Evolutionary conservation across 2,797 vertebrate genomes (phyloP).

Genomic region (Psittacula echo): DNA sequence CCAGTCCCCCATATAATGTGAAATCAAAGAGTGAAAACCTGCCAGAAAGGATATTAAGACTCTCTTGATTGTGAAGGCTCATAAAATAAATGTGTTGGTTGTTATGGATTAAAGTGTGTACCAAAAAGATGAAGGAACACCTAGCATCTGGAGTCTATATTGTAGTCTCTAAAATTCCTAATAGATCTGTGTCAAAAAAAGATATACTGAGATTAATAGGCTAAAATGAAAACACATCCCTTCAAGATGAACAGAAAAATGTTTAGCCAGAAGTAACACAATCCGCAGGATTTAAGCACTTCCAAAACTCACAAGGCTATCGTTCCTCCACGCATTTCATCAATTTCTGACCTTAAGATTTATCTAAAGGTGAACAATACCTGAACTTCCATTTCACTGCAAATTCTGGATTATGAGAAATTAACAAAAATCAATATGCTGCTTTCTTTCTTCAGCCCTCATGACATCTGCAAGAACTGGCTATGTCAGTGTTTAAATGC

Average conservation of each 20-base stretch:
- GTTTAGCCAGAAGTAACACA: constrained; percentile 39
- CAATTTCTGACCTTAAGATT: not conserved
- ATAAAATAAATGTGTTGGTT: constrained; percentile 71
- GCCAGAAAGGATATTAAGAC: constrained; percentile 64
- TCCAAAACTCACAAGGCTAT: constrained; percentile 33
- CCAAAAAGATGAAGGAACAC: constrained; percentile 70
- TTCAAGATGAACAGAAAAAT: constrained; percentile 24
- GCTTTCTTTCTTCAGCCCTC: not conserved
- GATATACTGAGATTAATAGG: constrained; percentile 63
- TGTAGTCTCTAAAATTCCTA: constrained; percentile 73
- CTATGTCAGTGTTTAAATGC: not conserved
- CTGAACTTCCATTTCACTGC: constrained; percentile 27
- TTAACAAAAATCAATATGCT: not conserved
- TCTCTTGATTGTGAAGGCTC: constrained; percentile 52
- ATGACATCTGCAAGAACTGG: not conserved
- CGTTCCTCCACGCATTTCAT: constrained; percentile 6
- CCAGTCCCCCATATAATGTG: not conserved
- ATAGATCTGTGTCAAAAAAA: constrained; percentile 67
- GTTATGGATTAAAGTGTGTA: constrained; percentile 70
- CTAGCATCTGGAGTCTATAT: constrained; percentile 69
- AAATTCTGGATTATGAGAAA: constrained; percentile 12
- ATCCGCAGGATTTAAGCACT: constrained; percentile 35
- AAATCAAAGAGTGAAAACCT: constrained; percentile 40
- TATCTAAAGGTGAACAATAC: constrained; percentile 26
- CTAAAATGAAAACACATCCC: constrained; percentile 46